These are phyloP conservation scores for Bactericera cockerelli DNA, from an alignment of 1,140 invertebrate species.

Conservation along the genomic window DNA sequence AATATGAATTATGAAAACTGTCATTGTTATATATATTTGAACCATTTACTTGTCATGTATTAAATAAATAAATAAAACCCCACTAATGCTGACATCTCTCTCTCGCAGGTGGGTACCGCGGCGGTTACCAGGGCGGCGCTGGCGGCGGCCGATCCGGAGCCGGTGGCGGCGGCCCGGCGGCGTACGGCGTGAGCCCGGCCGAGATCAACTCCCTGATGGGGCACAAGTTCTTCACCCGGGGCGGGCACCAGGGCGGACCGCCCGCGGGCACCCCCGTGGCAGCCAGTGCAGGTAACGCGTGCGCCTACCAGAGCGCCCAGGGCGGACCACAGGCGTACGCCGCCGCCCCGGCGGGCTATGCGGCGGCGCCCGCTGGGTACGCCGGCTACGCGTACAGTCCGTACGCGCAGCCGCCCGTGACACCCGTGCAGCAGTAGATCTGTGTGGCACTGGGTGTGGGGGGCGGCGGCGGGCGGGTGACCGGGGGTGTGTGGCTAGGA, in stretches of 20 bases:
- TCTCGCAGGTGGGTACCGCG: no score
- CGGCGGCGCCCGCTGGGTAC: not conserved
- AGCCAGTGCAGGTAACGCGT: not conserved
- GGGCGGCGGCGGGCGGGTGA: no score
- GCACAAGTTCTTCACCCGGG: not conserved
- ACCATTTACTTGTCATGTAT: no score
- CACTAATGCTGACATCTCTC: no score
- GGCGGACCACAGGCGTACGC: not conserved
- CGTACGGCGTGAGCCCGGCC: not conserved
- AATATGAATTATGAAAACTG: no score
- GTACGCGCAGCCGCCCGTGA: not conserved
- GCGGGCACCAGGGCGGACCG: not conserved
- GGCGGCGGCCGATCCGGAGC: not conserved
- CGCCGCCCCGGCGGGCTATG: not conserved
- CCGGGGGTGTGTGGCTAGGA: no score
- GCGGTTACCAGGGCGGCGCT: not conserved
- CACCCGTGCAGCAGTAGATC: not conserved
- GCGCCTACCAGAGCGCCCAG: not conserved
- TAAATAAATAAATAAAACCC: no score
- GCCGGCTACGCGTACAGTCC: not conserved
- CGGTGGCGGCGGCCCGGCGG: not conserved
- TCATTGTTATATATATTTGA: no score
- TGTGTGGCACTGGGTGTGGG: no score
- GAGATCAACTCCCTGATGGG: not conserved
- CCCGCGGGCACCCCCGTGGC: not conserved